phyloP scores from a whole-genome alignment of 2,888 invertebrate species.

The Acronicta psi region DNA sequence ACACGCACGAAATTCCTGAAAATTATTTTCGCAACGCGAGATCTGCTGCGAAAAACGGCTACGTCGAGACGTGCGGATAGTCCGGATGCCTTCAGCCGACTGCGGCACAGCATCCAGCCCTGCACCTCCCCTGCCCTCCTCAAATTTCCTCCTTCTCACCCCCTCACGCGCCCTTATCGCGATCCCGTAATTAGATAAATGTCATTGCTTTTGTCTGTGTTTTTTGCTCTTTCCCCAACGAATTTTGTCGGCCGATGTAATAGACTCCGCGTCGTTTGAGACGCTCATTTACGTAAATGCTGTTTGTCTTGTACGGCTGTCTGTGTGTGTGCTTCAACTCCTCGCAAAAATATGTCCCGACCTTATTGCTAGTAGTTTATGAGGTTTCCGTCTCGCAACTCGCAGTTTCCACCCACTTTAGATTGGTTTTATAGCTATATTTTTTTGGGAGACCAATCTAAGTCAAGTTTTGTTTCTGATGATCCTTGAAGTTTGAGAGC shows the following conservation, averaged over 20 bases:
- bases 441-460: slow-evolving; percentile 43
- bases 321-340: slow-evolving; percentile 54
- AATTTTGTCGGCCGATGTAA: slow-evolving; percentile 71
- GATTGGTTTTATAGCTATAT: slow-evolving; percentile 54
- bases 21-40: slow-evolving; percentile 41
- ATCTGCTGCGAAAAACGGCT: slow-evolving; percentile 31
- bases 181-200: slow-evolving; percentile 88
- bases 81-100: slow-evolving; percentile 64
- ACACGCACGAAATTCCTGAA: slow-evolving; percentile 33
- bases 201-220: slow-evolving; percentile 84
- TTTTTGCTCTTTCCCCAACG: slow-evolving; percentile 66
- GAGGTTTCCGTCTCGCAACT: slow-evolving; percentile 47
- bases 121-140: slow-evolving; percentile 61
- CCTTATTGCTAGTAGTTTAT: slow-evolving; percentile 62
- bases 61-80: slow-evolving; percentile 49
- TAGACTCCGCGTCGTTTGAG: slow-evolving; percentile 66
- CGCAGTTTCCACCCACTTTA: slow-evolving; percentile 60
- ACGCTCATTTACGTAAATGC: slow-evolving; percentile 64
- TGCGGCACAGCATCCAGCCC: slow-evolving; percentile 75
- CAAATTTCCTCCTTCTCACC: slow-evolving; percentile 58
- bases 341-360: slow-evolving; percentile 60
- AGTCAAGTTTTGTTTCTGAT: slow-evolving; percentile 28
- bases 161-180: slow-evolving; percentile 78
- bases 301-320: slow-evolving; percentile 51
- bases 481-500: slow-evolving; percentile 19